phyloP scores from a whole-genome alignment of 1,140 invertebrate species.

The Trichogramma pretiosum region DNA sequence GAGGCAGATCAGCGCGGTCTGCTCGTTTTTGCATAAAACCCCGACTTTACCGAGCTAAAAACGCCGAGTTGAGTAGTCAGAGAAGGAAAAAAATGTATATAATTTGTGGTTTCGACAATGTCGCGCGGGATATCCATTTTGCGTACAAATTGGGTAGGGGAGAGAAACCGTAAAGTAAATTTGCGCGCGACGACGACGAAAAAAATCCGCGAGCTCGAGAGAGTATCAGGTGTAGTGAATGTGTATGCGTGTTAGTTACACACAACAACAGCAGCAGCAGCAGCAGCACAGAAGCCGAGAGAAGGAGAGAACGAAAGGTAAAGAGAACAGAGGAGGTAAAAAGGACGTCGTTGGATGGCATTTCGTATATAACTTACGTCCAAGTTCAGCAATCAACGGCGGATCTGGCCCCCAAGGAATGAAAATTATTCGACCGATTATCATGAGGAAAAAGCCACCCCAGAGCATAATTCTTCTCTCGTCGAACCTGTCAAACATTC shows the following conservation, averaged over 20 bases:
- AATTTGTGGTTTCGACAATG: neutral
- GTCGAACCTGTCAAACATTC: constrained; percentile 46
- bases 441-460: constrained; percentile 72
- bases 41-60: no score
- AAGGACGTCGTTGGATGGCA: no score
- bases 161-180: no score
- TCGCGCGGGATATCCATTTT: neutral
- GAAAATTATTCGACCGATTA: constrained; percentile 61
- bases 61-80: no score
- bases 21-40: no score
- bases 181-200: no score
- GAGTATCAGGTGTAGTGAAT: neutral
- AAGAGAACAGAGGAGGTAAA: no score
- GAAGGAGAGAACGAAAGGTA: neutral
- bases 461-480: constrained; percentile 68
- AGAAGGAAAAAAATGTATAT: constrained; percentile 2
- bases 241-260: no score
- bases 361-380: no score
- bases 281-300: no score
- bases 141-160: constrained; percentile 10
- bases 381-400: constrained; percentile 48
- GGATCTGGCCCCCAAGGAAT: constrained; percentile 67
- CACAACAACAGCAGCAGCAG: no score
- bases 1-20: neutral
- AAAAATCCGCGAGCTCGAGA: neutral